Percentiles rank a stretch among this genome's conserved stretches.
These are phyloP conservation scores for Cheilosia scutellata DNA, from an alignment of 2,888 invertebrate genomes.

Conservation along the genomic window DNA sequence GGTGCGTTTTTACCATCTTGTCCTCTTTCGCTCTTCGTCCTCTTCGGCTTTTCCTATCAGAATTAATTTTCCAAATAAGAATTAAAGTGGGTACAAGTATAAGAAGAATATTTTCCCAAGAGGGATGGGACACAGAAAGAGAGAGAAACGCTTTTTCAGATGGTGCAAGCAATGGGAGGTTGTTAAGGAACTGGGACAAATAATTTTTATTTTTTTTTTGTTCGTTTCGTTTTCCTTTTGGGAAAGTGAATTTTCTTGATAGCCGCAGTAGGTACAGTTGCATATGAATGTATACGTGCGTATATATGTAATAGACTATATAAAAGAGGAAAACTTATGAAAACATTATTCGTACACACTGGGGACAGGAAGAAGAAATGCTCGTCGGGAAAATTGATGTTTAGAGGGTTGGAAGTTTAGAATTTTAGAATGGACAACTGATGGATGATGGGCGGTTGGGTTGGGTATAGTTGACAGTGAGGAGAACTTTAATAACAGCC, in stretches of 20 bases:
- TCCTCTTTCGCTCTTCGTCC: slow-evolving; percentile 42
- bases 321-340: slow-evolving; percentile 51
- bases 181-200: slow-evolving; percentile 74
- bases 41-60: slow-evolving; percentile 53
- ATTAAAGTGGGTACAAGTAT: slow-evolving; percentile 50
- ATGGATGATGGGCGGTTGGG: slow-evolving; percentile 67
- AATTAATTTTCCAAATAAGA: slow-evolving; percentile 73
- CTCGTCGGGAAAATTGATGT: slow-evolving; percentile 65
- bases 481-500: slow-evolving; percentile 53
- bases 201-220: slow-evolving; percentile 28
- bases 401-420: slow-evolving; percentile 66
- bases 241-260: slow-evolving; percentile 69
- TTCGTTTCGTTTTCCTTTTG: slow-evolving; percentile 42
- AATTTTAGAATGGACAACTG: slow-evolving; percentile 74
- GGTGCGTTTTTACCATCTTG: slow-evolving; percentile 62
- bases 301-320: slow-evolving; percentile 27
- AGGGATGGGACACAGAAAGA: slow-evolving; percentile 35
- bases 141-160: slow-evolving; percentile 53
- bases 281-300: slow-evolving; percentile 35
- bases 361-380: slow-evolving; percentile 23
- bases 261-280: slow-evolving; percentile 43
- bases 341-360: slow-evolving; percentile 55
- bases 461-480: slow-evolving; percentile 56
- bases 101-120: slow-evolving; percentile 70
- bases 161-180: slow-evolving; percentile 68